Conservation (phyloP, 1,140 invertebrate genomes). For the Phortica variegata region DNA sequence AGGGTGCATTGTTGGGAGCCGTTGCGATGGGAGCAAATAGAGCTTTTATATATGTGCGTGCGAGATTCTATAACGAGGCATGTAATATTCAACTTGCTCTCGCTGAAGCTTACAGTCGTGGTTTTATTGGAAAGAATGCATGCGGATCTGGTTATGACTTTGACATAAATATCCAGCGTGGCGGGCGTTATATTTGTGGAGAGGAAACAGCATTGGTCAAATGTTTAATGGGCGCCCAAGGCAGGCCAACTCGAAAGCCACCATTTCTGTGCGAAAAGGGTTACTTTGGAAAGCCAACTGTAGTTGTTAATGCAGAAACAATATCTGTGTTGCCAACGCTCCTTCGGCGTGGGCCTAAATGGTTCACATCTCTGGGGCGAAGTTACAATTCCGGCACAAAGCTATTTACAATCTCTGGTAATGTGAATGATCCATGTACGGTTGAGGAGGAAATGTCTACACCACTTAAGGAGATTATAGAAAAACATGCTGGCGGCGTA, state of each 20-base stretch:
- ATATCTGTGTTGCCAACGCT: conserved; percentile 95
- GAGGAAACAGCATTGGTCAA: conserved; percentile 99
- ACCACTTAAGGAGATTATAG: conserved; percentile 90
- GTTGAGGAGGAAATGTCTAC: conserved; percentile 99
- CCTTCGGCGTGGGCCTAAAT: conserved; percentile 87
- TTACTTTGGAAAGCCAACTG: conserved; percentile 95
- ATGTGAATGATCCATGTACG: conserved; percentile 96
- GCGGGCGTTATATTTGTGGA: conserved; percentile 99
- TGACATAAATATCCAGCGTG: conserved; percentile 91
- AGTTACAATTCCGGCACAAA: conserved; percentile 95
- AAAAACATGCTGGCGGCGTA: conserved; percentile 94
- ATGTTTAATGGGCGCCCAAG: conserved; percentile 96
- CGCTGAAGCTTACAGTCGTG: conserved; percentile 93
- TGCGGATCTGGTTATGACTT: conserved; percentile 97
- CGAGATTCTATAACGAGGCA: conserved; percentile 99
- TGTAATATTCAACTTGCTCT: conserved; percentile 97
- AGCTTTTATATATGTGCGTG: conserved; percentile 97
- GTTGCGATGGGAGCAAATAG: conserved; percentile 91
- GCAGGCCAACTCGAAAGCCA: conserved; percentile 95
- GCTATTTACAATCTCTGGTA: conserved; percentile 96
- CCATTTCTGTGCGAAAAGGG: conserved; percentile 98
- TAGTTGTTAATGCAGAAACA: conserved; percentile 96
- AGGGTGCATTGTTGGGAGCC: conserved; percentile 94
- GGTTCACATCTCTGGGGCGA: conserved; percentile 94
- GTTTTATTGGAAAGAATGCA: conserved; percentile 92